A percentile compares a stretch with the other conserved stretches of the same genome.
These are phyloP conservation scores for Ceriagrion tenellum DNA, from an alignment of 2,888 invertebrate species.

Conservation along the genomic window DNA sequence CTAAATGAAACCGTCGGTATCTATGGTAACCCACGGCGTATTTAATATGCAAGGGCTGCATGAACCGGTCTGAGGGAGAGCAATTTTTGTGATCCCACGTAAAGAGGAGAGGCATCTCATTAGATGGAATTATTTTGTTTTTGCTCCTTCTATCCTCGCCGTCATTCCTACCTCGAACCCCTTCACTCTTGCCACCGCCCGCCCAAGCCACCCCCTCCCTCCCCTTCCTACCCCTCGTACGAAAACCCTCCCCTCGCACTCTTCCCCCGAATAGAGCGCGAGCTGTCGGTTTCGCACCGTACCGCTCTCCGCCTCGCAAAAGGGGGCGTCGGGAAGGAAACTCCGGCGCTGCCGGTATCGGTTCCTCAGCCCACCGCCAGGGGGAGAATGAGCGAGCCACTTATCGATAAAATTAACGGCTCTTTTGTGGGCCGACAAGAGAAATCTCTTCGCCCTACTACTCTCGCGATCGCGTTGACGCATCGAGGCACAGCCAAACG, in stretches of 20 bases:
- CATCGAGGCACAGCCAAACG: too few relatives aligned
- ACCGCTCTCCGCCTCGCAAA: not conserved
- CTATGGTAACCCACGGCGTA: not conserved
- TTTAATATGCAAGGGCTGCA: not conserved
- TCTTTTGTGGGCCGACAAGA: slow-evolving; percentile 36
- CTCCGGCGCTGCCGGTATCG: slow-evolving; percentile 49
- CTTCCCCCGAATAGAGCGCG: not conserved
- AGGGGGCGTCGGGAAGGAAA: not conserved
- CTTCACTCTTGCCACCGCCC: not conserved
- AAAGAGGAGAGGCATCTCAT: not conserved
- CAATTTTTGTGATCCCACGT: not conserved
- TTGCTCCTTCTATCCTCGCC: not conserved
- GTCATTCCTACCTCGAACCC: not conserved
- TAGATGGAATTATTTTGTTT: slow-evolving; percentile 11
- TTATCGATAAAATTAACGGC: slow-evolving; percentile 57
- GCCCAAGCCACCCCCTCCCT: not conserved
- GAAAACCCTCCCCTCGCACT: not conserved
- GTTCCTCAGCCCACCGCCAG: slow-evolving; percentile 35
- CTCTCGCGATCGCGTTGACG: too few relatives aligned
- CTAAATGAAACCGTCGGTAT: not conserved
- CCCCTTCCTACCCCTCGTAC: not conserved
- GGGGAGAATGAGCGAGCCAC: not conserved
- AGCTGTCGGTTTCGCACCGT: not conserved
- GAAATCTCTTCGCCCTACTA: not conserved
- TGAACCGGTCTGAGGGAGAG: not conserved